Conservation (phyloP, 1,140 invertebrate species). For the Pseudomyrmex sp. region DNA sequence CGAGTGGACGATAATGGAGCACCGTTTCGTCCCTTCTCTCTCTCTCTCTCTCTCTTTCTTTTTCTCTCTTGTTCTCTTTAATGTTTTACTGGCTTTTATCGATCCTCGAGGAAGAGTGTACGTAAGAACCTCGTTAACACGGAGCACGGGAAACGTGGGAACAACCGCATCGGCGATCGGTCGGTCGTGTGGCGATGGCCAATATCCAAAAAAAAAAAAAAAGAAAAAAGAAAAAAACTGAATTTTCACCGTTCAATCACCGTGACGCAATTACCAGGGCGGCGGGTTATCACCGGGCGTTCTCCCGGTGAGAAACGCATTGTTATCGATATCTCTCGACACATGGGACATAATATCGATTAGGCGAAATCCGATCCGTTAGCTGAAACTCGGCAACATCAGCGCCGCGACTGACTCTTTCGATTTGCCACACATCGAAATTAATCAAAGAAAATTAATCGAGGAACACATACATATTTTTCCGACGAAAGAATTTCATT, state of each 20-base stretch:
- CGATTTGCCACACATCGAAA: too few relatives aligned
- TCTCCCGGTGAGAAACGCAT: too few relatives aligned
- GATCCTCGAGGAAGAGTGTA: slow-evolving; percentile 9
- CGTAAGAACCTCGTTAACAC: neutral
- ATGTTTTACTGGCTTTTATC: slow-evolving; percentile 36
- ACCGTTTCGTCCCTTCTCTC: neutral
- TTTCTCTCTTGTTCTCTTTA: neutral
- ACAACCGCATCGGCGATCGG: slow-evolving; percentile 11
- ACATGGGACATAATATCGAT: too few relatives aligned
- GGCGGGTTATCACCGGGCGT: too few relatives aligned
- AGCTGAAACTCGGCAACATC: too few relatives aligned
- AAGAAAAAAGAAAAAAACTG: neutral
- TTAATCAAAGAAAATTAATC: too few relatives aligned
- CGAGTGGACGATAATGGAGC: slow-evolving; percentile 6
- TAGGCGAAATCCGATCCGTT: too few relatives aligned
- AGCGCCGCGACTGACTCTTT: too few relatives aligned
- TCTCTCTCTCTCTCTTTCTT: too few relatives aligned
- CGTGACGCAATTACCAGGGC: neutral
- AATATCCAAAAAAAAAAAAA: slow-evolving; percentile 4
- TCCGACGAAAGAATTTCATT: too few relatives aligned
- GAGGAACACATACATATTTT: too few relatives aligned
- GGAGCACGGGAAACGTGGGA: neutral
- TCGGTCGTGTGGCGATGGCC: neutral
- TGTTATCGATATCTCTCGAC: too few relatives aligned
- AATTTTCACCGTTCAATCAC: neutral